Evolutionary conservation across 2,797 vertebrate genomes (phyloP).

Genomic region (Eurystomus glaucurus): DNA sequence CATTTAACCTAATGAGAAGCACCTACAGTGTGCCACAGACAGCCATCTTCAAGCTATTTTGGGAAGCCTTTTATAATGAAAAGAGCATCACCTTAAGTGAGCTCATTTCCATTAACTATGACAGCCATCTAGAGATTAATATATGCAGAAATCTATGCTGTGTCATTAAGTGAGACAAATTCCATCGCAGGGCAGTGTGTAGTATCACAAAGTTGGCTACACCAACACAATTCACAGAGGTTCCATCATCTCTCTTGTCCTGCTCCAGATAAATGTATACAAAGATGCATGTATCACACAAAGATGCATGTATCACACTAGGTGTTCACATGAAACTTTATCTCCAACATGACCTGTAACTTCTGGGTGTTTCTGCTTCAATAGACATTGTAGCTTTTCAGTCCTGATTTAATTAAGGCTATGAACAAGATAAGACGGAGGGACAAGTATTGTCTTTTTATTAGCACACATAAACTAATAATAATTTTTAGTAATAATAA

Average conservation of each 20-base stretch:
- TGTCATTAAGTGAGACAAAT: neutral
- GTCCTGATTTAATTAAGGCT: neutral
- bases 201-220: neutral
- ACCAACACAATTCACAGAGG: neutral
- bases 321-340: neutral
- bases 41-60: neutral
- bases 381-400: neutral
- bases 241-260: neutral
- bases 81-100: neutral
- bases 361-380: neutral
- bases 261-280: neutral
- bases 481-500: too few relatives aligned
- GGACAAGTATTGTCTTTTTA: neutral
- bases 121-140: neutral
- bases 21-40: neutral
- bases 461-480: neutral
- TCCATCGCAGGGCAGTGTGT: rapidly evolving
- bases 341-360: neutral
- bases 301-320: neutral
- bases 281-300: neutral
- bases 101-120: neutral
- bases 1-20: neutral
- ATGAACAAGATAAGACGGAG: neutral
- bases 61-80: neutral
- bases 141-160: neutral